Evolutionary conservation across 2,113 vertebrate genomes (phyloP), one percentile per base, ranked within the genome.

Genomic region (Chauna torquata): DNA sequence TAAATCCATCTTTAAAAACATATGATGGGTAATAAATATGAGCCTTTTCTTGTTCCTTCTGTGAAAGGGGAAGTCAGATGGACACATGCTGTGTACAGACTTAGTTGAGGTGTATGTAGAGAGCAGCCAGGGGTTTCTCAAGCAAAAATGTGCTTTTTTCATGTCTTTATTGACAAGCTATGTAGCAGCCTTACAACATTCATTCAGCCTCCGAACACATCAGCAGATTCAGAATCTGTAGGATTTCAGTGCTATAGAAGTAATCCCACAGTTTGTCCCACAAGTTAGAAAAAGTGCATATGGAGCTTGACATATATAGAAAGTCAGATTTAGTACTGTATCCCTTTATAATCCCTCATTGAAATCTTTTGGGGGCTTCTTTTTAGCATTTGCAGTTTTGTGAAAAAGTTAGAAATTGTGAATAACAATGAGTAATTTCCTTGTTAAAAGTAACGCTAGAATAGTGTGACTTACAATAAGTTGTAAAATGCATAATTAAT

Each of bases 61-160:
- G 55, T 59, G 32, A 79, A 27, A 32, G 55, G 14, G 62, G 45
- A 59, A 54, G 5, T 66, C 36, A 78, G 57, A n/a, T 44, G 40
- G n/a, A 61, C n/a, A 2, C 3, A 5, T 12, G 2, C 24, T 52
- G 16, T 62, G 8, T 40, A 4, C 5, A 57, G n/a, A 45, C 7
- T 74, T 50, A 47, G 15, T 38, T 61, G 54, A 58, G 34, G 30
- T n/a, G 11, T 17, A 15, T 16, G 16, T 72, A 27, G 12, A 92
- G 70, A 65, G 4, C 10, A 82, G 24, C 3, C 34, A 85, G 62
- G 27, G 49, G 32, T 49, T 82, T 79, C 45, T 82, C 11, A 49
- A 34, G 23, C 12, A 8, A 69, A 82, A 76, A 1, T 6, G 6
- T 28, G 3, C 1, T 6, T 12, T 79, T 54, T 69, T 28, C 34